Base-by-base conservation (phyloP, 23 tunicate species). In the Trididemnum nubilum region DNA sequence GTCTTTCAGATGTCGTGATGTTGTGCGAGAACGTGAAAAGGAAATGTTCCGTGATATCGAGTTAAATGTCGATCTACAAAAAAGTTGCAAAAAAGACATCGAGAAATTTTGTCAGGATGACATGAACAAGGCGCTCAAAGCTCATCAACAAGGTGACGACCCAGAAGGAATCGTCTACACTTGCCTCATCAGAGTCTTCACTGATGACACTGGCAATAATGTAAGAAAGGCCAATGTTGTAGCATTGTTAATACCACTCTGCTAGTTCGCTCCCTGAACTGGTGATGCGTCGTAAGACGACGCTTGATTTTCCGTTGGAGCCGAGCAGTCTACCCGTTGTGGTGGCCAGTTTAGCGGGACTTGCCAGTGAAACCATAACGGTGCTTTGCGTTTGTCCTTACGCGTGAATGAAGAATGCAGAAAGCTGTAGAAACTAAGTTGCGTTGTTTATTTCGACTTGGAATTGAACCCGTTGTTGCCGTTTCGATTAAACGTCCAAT, bases 11-110 rank as follows among this genome's bases (percentile, higher is more conserved):
- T 95, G 99, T 65, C 83, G 81, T 24, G 7, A 60, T 3, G 63
- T 90, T 21, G 84, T 95, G 31, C 33, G 12, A 4, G 90, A 86
- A 50, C 85, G 99, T 29, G 96, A 95, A 71, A 70, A 72, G 51
- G 96, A 89, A 35, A 72, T 77, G 64, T 86, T 82, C 38, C 64
- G 73, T 18, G 95, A 95, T 81, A 80, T 95, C 58, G 70, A 83
- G 0, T 61, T 95, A 0, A 86, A 95, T 36, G 92, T 91, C 5
- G 83, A 82, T 33, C 71, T 95, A 15, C 35, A 34, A 79, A 65
- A 79, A 4, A 78, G 71, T 36, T 95, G 99, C 70, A 34, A 65
- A 0, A 38, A 71, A 18, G 99, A 95, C 60, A 86, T 95, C 33
- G 35, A 73, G 26, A 54, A 65, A 26, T 82, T 65, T 34, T 93